Evolutionary conservation across 2,888 invertebrate genomes (phyloP).

Genomic region (Pyrrhosoma nymphula): DNA sequence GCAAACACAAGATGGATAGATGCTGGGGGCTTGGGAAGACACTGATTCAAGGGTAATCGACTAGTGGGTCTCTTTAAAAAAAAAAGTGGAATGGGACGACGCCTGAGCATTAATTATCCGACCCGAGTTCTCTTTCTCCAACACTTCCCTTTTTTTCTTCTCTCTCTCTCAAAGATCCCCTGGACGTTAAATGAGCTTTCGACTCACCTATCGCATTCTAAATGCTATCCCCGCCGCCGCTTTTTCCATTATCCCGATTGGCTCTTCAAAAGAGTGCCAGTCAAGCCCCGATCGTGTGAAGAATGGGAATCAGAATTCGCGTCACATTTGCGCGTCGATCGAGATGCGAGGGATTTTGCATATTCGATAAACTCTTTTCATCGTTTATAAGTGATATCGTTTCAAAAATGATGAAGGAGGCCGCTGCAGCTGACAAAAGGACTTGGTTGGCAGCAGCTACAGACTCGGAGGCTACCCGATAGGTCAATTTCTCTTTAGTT

Average conservation of each 20-base stretch:
- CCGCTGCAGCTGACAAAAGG: too few species aligned
- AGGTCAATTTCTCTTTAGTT: too few species aligned
- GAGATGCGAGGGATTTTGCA: neutral
- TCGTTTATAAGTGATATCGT: too few species aligned
- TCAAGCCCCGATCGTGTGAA: neutral
- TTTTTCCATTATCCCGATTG: neutral
- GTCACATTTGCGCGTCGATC: neutral
- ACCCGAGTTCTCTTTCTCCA: neutral
- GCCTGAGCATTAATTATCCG: neutral
- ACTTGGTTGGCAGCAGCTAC: too few species aligned
- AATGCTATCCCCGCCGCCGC: neutral
- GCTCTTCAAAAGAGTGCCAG: neutral
- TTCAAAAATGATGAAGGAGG: too few species aligned
- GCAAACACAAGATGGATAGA: neutral
- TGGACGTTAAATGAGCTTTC: neutral
- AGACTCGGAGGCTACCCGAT: too few species aligned
- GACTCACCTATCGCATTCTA: neutral
- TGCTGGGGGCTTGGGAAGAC: neutral
- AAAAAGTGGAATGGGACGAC: neutral
- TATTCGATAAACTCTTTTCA: too few species aligned
- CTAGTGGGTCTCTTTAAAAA: neutral
- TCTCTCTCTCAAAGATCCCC: neutral
- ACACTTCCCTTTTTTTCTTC: neutral
- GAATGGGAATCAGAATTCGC: neutral
- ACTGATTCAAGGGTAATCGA: neutral